Conservation (phyloP, 2,888 invertebrate species). For the Tachina fera region DNA sequence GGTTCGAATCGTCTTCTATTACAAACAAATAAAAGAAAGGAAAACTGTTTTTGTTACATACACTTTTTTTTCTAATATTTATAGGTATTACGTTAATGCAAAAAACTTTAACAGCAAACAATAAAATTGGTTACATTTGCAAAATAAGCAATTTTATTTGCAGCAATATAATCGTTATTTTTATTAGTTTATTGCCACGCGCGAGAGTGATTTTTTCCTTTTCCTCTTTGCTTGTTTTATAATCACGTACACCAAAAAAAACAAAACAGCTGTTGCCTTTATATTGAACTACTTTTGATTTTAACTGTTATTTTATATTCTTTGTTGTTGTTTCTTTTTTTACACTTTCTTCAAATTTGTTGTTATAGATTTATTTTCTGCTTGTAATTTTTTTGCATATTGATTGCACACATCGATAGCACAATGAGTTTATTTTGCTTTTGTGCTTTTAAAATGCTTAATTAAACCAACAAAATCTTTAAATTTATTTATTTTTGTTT, state of each 20-base stretch:
- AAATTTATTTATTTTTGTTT: conserved; percentile 7
- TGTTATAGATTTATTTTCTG: conserved; percentile 10
- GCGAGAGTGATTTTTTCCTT: conserved; percentile 25
- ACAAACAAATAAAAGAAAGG: background rate
- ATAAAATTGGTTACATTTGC: conserved; percentile 27
- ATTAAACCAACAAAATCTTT: conserved; percentile 20
- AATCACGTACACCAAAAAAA: conserved; percentile 44
- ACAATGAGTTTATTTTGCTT: background rate
- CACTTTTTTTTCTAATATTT: background rate
- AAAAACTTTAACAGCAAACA: conserved; percentile 4
- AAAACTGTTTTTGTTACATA: conserved; percentile 13
- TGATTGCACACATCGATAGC: too few species aligned
- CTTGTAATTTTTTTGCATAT: background rate
- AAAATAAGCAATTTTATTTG: conserved; percentile 28
- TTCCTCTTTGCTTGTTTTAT: conserved; percentile 40
- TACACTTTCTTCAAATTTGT: background rate
- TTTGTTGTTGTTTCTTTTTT: background rate
- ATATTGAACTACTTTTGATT: conserved; percentile 26
- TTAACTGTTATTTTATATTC: conserved; percentile 4
- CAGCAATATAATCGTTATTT: background rate
- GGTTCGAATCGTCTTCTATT: conserved; percentile 29
- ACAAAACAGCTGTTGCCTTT: conserved; percentile 56
- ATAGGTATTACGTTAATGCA: conserved; percentile 33
- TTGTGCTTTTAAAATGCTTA: conserved; percentile 14
- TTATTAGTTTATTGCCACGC: conserved; percentile 52